Percentiles rank a stretch among this genome's conserved stretches.
Evolutionary conservation across 2,113 vertebrate genomes (phyloP).

Genomic region (Paramormyrops kingsleyae): DNA sequence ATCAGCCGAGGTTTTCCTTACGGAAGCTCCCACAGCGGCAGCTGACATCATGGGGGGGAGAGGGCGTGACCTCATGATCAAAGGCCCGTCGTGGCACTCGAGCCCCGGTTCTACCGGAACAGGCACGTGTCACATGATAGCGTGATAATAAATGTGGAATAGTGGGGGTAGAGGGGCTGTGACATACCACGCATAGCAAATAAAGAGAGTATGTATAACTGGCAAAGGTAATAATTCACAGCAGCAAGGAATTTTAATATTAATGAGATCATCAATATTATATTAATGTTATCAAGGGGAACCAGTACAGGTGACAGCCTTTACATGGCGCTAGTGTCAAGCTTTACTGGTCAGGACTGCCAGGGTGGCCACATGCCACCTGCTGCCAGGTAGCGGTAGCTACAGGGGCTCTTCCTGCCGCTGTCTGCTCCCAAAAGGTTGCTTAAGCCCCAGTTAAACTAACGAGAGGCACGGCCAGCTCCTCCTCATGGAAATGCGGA

Average conservation of each 20-base stretch:
- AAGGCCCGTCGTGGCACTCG: background rate
- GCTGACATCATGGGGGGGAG: background rate
- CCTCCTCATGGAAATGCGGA: slow-evolving; percentile 57
- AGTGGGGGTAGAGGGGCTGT: background rate
- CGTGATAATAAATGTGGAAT: background rate
- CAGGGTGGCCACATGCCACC: background rate
- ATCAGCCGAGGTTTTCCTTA: background rate
- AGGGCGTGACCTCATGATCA: background rate
- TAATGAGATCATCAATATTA: background rate
- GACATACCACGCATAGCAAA: background rate
- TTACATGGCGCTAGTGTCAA: background rate
- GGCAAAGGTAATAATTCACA: background rate
- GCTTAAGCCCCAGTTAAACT: slow-evolving; percentile 53
- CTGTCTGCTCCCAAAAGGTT: slow-evolving; percentile 38
- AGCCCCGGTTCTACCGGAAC: background rate
- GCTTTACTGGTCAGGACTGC: background rate
- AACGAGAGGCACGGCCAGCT: slow-evolving; percentile 50
- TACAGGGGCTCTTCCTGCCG: slow-evolving; percentile 7
- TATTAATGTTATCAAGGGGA: background rate
- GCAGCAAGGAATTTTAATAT: background rate
- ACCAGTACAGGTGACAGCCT: background rate
- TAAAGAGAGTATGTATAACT: background rate
- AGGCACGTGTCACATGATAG: background rate
- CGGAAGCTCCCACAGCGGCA: background rate
- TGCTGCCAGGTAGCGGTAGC: slow-evolving; percentile 4